Evolutionary conservation across 2,113 vertebrate species (phyloP).

Genomic region (Orthonyx spaldingii): DNA sequence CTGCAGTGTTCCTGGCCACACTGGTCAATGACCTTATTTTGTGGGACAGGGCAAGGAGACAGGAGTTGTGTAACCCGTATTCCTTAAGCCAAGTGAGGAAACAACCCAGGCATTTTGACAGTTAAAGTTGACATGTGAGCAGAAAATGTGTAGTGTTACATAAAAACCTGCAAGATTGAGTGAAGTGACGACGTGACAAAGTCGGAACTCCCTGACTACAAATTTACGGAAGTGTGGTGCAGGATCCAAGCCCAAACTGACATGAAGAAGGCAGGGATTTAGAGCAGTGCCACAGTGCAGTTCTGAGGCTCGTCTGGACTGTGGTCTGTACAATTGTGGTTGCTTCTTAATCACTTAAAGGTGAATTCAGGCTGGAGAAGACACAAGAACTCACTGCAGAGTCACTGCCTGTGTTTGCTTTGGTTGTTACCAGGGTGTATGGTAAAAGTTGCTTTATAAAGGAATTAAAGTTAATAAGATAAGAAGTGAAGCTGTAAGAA

Average conservation of each 20-base stretch:
- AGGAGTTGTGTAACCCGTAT: neutral
- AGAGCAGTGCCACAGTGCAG: neutral
- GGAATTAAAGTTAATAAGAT: neutral
- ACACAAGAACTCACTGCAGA: neutral
- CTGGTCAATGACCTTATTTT: neutral
- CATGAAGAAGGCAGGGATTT: neutral
- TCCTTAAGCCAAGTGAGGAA: neutral
- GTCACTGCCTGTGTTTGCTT: neutral
- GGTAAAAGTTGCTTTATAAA: neutral
- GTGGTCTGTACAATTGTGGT: fast-evolving
- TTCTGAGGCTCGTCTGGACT: neutral
- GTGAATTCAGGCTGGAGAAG: neutral
- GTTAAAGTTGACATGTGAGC: neutral
- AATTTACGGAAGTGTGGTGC: neutral
- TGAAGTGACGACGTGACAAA: neutral
- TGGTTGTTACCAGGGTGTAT: fast-evolving
- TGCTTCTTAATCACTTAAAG: neutral
- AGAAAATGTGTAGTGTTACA: neutral
- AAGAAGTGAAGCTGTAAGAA: neutral
- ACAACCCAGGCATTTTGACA: neutral
- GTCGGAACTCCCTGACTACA: neutral
- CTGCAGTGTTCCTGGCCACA: neutral
- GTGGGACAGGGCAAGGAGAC: neutral
- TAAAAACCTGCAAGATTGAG: neutral
- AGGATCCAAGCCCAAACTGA: neutral